phyloP scores from a whole-genome alignment of 35 echinoderm and acorn worm species.

The Lytechinus variegatus region DNA sequence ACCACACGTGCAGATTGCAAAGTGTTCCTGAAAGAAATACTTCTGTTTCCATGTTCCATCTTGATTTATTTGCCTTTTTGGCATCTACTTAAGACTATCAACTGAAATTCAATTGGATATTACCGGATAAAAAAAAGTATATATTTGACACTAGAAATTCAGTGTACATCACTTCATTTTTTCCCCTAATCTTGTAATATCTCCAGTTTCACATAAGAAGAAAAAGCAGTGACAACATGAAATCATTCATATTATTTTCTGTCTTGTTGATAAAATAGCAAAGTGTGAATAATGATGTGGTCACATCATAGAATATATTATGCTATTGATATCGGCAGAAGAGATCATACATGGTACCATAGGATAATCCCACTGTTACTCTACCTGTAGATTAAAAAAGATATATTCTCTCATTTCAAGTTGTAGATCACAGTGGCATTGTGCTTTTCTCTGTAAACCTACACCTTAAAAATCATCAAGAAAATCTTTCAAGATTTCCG shows the following conservation, averaged over 20 bases:
- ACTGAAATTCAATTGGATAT: not conserved
- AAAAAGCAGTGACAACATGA: not conserved
- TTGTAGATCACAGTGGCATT: not conserved
- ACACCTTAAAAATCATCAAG: not conserved
- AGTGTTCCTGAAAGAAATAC: no score
- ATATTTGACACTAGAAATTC: not conserved
- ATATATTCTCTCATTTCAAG: not conserved
- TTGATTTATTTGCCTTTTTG: no score
- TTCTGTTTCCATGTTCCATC: no score
- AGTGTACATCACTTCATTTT: not conserved
- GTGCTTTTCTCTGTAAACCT: not conserved
- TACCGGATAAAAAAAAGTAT: not conserved
- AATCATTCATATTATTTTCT: not conserved
- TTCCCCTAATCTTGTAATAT: not conserved
- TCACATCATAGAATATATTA: not conserved
- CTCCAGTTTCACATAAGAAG: no score
- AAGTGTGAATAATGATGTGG: not conserved
- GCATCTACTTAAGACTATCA: not conserved
- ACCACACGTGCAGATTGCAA: no score
- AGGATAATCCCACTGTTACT: not conserved
- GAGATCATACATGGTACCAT: not conserved
- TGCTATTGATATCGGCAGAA: not conserved
- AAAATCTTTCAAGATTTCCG: not conserved
- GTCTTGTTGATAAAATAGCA: not conserved
- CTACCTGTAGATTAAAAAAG: not conserved